phyloP scores from a whole-genome alignment of 2,888 invertebrate species.

The Sphinx pinastri region DNA sequence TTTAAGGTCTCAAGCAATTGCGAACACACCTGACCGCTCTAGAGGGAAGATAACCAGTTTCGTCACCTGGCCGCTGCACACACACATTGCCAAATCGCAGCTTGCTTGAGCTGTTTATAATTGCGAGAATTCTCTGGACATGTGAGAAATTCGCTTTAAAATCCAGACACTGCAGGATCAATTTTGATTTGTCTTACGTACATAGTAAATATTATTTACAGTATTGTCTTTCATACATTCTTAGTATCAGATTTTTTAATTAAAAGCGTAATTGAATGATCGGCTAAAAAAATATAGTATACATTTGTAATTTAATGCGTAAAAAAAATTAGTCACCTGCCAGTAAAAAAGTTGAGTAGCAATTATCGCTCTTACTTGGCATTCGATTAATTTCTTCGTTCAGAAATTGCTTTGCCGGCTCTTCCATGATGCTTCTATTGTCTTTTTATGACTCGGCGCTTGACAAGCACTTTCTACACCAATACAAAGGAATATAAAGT shows the following conservation, averaged over 20 bases:
- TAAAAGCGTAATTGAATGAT: background rate
- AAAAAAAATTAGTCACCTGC: conserved; percentile 57
- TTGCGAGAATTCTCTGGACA: conserved; percentile 32
- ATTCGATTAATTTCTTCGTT: conserved; percentile 57
- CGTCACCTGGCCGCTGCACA: conserved; percentile 60
- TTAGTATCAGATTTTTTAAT: background rate
- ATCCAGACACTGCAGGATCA: conserved; percentile 4
- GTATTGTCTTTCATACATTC: too few species aligned
- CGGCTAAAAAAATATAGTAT: conserved; percentile 30
- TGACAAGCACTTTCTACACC: conserved; percentile 57
- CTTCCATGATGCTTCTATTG: conserved; percentile 56
- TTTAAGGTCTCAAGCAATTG: conserved; percentile 57
- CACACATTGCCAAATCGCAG: conserved; percentile 49
- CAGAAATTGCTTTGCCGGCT: conserved; percentile 47
- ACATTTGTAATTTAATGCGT: conserved; percentile 44
- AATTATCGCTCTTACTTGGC: conserved; percentile 57
- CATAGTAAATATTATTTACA: too few species aligned
- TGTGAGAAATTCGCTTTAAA: conserved; percentile 10
- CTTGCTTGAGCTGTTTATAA: conserved; percentile 45
- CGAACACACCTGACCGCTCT: conserved; percentile 61
- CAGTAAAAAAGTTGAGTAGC: conserved; percentile 48
- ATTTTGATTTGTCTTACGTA: background rate
- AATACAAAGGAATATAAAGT: conserved; percentile 32
- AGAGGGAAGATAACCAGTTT: conserved; percentile 71
- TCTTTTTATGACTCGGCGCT: conserved; percentile 51